A percentile compares a stretch with the other conserved stretches of the same genome.
Evolutionary conservation across 2,797 vertebrate species (phyloP).

Genomic region (Ptychadena robeensis): DNA sequence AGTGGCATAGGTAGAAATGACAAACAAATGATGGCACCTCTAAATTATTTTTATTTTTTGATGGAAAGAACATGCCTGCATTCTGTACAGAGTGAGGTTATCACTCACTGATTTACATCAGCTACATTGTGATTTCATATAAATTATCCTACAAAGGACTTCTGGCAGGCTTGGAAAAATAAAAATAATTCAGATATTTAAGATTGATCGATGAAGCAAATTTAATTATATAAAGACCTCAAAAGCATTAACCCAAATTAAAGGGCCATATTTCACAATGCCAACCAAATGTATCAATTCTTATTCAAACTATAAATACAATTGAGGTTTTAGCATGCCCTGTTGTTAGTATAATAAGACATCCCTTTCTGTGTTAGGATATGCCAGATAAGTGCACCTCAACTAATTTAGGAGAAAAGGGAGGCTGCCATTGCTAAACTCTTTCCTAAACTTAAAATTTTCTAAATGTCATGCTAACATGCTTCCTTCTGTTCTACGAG

Average conservation of each 20-base stretch:
- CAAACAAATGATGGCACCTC: too few relatives aligned
- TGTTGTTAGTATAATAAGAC: slow-evolving; percentile 42
- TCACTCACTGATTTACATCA: neutral
- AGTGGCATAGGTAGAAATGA: too few relatives aligned
- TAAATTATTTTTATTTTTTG: too few relatives aligned
- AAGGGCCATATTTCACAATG: slow-evolving; percentile 69
- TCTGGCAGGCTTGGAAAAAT: neutral
- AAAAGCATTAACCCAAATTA: slow-evolving; percentile 67
- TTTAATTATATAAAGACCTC: slow-evolving; percentile 65
- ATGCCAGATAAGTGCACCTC: too few relatives aligned
- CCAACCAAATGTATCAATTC: slow-evolving; percentile 68
- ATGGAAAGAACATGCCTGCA: too few relatives aligned
- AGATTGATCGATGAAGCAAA: slow-evolving; percentile 64
- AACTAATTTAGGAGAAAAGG: too few relatives aligned
- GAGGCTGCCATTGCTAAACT: too few relatives aligned
- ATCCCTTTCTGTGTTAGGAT: neutral
- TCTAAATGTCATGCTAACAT: too few relatives aligned
- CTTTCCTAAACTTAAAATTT: too few relatives aligned
- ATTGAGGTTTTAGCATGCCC: slow-evolving; percentile 6
- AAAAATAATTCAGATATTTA: slow-evolving; percentile 51
- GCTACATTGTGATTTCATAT: neutral
- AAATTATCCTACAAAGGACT: neutral
- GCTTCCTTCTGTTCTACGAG: slow-evolving; percentile 2
- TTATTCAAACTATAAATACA: slow-evolving; percentile 63
- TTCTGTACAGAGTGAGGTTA: too few relatives aligned